These are phyloP conservation scores for Corydoras maculifer DNA, from an alignment of 2,113 vertebrate genomes.

Conservation along the genomic window DNA sequence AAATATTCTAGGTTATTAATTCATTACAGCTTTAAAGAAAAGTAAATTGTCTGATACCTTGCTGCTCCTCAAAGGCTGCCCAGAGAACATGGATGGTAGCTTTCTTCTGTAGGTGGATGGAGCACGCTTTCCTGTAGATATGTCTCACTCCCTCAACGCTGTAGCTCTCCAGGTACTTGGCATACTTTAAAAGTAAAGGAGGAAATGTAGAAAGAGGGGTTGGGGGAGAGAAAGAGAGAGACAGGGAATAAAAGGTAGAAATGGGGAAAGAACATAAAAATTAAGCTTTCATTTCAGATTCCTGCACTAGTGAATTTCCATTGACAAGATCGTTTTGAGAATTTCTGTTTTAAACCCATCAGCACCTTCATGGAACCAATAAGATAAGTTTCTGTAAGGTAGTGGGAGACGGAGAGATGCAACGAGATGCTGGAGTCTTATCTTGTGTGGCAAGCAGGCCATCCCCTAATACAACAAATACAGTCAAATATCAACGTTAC, in stretches of 20 bases:
- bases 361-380: constrained; percentile 99
- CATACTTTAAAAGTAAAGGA: constrained; percentile 88
- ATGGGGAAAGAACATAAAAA: constrained; percentile 39
- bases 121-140: constrained; percentile 93
- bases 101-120: constrained; percentile 90
- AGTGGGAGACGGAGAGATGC: constrained; percentile 98
- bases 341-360: constrained; percentile 99
- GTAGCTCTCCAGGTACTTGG: constrained; percentile 98
- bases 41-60: constrained; percentile 70
- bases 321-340: constrained; percentile 94
- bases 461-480: constrained; percentile 99
- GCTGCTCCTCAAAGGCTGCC: constrained; percentile 97
- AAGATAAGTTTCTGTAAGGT: constrained; percentile 99
- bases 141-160: constrained; percentile 90
- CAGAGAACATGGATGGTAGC: constrained; percentile 90
- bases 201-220: constrained; percentile 47
- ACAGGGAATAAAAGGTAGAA: constrained; percentile 51
- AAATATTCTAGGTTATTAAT: no score
- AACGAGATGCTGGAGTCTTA: constrained; percentile 99
- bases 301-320: constrained; percentile 72
- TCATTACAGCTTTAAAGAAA: background rate
- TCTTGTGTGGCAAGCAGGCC: constrained; percentile 99
- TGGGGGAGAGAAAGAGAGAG: constrained; percentile 33
- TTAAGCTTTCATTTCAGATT: constrained; percentile 62
- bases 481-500: constrained; percentile 99